phyloP scores from a whole-genome alignment of 2,797 vertebrate species.

The Linurgus olivaceus region DNA sequence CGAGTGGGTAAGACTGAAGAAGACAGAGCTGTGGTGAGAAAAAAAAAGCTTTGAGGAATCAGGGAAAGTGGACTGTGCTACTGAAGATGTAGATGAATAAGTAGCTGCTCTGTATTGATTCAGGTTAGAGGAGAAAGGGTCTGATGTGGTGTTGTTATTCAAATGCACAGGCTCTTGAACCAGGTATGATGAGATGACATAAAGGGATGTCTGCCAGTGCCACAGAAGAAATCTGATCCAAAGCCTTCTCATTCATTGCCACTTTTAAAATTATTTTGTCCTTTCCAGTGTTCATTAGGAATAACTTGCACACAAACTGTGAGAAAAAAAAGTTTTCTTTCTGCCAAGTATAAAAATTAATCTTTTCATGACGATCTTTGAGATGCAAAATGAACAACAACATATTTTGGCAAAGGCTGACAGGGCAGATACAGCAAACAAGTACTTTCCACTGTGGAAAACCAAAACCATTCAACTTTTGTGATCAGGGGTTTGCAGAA shows the following conservation, averaged over 20 bases:
- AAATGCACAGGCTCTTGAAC: neutral
- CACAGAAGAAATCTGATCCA: neutral
- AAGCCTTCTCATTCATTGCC: neutral
- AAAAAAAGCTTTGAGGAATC: neutral
- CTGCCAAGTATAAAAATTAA: slow-evolving; percentile 11
- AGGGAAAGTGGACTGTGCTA: neutral
- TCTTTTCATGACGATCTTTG: slow-evolving; percentile 7
- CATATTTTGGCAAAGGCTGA: slow-evolving; percentile 18
- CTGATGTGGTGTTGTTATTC: neutral
- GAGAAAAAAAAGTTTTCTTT: slow-evolving; percentile 22
- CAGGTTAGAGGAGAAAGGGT: neutral
- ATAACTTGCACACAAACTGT: neutral
- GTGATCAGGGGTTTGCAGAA: slow-evolving; percentile 15
- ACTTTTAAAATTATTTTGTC: neutral
- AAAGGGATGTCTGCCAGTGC: neutral
- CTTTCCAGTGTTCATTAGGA: neutral
- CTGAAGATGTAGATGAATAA: neutral
- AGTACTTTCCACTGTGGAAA: slow-evolving; percentile 27
- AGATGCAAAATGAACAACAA: slow-evolving; percentile 16
- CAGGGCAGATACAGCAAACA: slow-evolving; percentile 2
- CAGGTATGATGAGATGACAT: neutral
- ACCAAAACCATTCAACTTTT: neutral
- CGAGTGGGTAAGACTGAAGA: neutral
- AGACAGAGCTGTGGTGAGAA: neutral
- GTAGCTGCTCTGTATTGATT: neutral